Base-by-base conservation (phyloP, 2,888 invertebrate species). In the Lysandra coridon region DNA sequence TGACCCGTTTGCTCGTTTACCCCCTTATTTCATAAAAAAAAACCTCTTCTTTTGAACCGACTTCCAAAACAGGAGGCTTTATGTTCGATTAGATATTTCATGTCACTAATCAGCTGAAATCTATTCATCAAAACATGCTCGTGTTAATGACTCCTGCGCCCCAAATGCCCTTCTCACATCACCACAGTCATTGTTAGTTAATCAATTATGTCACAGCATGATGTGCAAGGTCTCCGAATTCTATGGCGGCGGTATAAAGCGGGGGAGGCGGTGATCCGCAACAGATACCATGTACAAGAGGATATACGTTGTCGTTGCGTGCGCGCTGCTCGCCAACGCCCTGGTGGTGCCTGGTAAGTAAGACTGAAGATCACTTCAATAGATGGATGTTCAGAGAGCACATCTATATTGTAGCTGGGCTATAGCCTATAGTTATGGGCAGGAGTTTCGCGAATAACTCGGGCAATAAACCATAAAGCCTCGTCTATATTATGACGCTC, bases 181-280 rank as follows among this genome's bases (percentile, higher is more conserved):
- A 69, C 33, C 69, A 69, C 33, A 69, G 69, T 6, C 69, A 69
- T 69, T 69, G 69, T 69, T 37, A 37, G 69, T 69, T 69, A 69
- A 69, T 69, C 69, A 69, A 69, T 69, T 69, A 12, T 69, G 69
- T 5, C 69, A 69, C 69, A 69, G 69, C 33, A 17, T 69, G 69
- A 69, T 69, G 23, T 37, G 69, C 33, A 33, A 69, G 33, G 69
- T 14, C 33, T 37, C 33, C 69, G 10, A 69, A 69, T 69, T 69
- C 33, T 37, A 69, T 69, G 33, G 33, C 33, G 5, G 33, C 4
- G 37, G 69, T 69, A 69, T 69, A 69, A 33, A 69, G 33, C 69
- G 17, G 1, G 1, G 33, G 14, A 37, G 12, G 14, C 33, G 69
- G 69, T 69, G 69, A 37, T 69, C 37, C 69, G 69, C 23, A 69